Evolutionary conservation across 2,113 vertebrate genomes (phyloP).

Genomic region (Oryctolagus cuniculus): DNA sequence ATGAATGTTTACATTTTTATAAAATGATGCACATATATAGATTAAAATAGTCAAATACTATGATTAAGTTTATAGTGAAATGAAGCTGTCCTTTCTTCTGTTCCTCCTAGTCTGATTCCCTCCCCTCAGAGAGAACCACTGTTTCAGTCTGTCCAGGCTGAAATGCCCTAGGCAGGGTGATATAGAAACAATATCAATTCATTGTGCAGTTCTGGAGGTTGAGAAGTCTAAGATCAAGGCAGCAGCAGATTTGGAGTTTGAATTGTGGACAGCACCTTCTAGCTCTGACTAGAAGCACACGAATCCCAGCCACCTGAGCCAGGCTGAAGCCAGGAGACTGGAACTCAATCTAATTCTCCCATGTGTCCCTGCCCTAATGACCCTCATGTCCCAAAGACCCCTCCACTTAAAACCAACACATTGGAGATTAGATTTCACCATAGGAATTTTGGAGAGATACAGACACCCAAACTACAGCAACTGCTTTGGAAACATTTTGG

Average conservation of each 20-base stretch:
- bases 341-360: too few species aligned
- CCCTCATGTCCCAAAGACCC: background rate
- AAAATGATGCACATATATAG: background rate
- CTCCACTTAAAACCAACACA: background rate
- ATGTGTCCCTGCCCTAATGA: background rate
- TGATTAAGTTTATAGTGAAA: background rate
- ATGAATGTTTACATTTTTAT: slow-evolving; percentile 31
- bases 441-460: background rate
- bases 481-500: background rate
- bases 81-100: background rate
- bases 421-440: too few species aligned
- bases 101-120: background rate
- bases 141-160: background rate
- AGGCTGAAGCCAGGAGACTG: too few species aligned
- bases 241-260: background rate
- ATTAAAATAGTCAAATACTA: background rate
- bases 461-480: background rate
- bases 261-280: background rate
- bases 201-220: background rate
- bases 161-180: background rate
- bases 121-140: background rate
- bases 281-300: background rate
- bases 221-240: background rate
- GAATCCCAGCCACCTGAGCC: background rate
- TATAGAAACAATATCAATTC: background rate